A percentile compares a stretch with the other conserved stretches of the same genome.
Conservation (phyloP, 2,888 invertebrate genomes). For the Himalopsyche tibetana region DNA sequence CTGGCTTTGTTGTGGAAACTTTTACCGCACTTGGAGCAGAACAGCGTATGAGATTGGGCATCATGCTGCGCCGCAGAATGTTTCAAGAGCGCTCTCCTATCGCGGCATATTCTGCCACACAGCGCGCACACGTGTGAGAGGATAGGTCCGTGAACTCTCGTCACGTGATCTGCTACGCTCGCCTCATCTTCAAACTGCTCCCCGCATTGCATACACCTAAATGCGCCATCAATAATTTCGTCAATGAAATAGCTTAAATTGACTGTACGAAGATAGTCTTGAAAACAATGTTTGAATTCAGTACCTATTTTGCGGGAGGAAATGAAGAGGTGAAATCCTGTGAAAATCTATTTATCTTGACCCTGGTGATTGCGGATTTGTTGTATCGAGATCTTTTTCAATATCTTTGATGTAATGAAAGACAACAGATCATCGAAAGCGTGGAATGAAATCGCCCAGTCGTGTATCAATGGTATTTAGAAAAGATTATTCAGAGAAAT, state of each 20-base stretch:
- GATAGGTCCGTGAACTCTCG: constrained; percentile 78
- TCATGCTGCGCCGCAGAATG: constrained; percentile 72
- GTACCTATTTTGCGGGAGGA: too few species aligned
- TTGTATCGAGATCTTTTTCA: too few species aligned
- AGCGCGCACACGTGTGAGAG: constrained; percentile 81
- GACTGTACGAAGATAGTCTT: too few species aligned
- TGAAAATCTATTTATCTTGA: too few species aligned
- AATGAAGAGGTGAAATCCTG: too few species aligned
- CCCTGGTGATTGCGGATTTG: too few species aligned
- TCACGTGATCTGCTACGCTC: constrained; percentile 80
- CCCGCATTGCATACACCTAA: constrained; percentile 81
- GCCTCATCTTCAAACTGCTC: constrained; percentile 80
- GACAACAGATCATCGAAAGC: too few species aligned
- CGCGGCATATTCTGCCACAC: constrained; percentile 83
- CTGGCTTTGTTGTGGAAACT: constrained; percentile 83
- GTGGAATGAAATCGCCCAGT: too few species aligned
- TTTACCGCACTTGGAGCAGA: constrained; percentile 82
- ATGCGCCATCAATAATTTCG: neutral
- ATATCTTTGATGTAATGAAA: too few species aligned
- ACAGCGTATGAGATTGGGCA: constrained; percentile 76
- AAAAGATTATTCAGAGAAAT: too few species aligned
- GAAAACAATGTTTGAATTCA: too few species aligned
- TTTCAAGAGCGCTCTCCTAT: constrained; percentile 81
- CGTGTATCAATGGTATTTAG: too few species aligned
- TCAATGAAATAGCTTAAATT: neutral